Evolutionary conservation across 1,140 invertebrate species (phyloP), one percentile per base, ranked within the genome.

Genomic region (Eueides isabella): DNA sequence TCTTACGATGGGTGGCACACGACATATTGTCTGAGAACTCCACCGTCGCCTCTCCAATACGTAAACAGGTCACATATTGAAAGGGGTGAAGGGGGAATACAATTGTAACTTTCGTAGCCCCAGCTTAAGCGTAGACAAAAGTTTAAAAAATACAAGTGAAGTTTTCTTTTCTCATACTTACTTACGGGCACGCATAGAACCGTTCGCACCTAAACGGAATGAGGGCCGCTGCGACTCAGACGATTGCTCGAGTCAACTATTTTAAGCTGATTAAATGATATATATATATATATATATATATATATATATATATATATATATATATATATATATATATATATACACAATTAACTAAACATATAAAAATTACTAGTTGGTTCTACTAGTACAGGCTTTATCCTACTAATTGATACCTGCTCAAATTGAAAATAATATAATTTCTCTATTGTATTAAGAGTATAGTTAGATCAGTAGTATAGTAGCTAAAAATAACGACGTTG

Each of bases 141-240:
- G 87, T 93, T 93, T 92, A 92, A 93, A 93, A 93, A 93, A 92
- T 87, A 92, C 89, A 93, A 93, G n/a, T n/a, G n/a, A n/a, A n/a
- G 90, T 91, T 91, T 86, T 66, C 77, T 78, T 84, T 72, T 72
- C 69, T 72, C 69, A 41, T 77, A 75, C 77, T 82, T 73, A 75
- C 78, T 81, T 74, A 80, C 75, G 76, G 78, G 80, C 78, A 85
- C 81, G 87, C 84, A 84, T 83, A 75, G 78, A 81, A 78, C 78
- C 82, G 82, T 83, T 84, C 84, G 83, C 88, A 87, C 85, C 82
- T 86, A 85, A 78, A 71, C 70, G 68, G 65, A 72, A 78, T 74
- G 72, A 79, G 73, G 76, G 76, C 80, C 80, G 64, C 26, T 65
- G 81, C 79, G 81, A 82, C 2, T 55, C 19, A 55, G 2, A 5